phyloP scores from a whole-genome alignment of 2,888 invertebrate species.

The Crossocerus cetratus region DNA sequence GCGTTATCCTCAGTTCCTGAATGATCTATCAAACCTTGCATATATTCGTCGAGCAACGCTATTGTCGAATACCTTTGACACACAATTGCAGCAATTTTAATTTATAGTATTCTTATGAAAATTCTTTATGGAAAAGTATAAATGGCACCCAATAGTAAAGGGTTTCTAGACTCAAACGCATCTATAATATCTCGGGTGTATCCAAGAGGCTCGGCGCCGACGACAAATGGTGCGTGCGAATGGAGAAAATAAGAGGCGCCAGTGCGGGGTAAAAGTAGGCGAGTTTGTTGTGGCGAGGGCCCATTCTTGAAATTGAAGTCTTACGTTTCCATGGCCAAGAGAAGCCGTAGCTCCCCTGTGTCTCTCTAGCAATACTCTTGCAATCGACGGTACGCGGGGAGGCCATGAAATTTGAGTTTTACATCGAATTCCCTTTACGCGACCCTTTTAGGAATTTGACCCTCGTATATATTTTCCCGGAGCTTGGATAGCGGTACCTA shows the following conservation, averaged over 20 bases:
- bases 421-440: neutral
- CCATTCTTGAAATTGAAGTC: constrained; percentile 4
- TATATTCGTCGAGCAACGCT: too few relatives aligned
- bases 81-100: too few relatives aligned
- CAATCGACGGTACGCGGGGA: neutral
- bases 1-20: neutral
- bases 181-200: too few relatives aligned
- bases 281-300: neutral
- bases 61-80: too few relatives aligned
- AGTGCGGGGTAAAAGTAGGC: neutral
- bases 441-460: neutral
- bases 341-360: neutral
- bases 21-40: too few relatives aligned
- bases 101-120: too few relatives aligned
- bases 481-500: too few relatives aligned
- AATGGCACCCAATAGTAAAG: too few relatives aligned
- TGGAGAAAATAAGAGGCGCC: neutral
- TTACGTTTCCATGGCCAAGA: neutral
- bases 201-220: too few relatives aligned
- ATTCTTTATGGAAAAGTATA: too few relatives aligned
- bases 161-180: too few relatives aligned
- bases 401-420: neutral
- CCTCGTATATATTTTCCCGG: neutral
- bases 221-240: neutral
- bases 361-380: neutral